Evolutionary conservation across 2,113 vertebrate genomes (phyloP), one percentile per base, ranked within the genome.

Genomic region (Microcebus griseorufus): DNA sequence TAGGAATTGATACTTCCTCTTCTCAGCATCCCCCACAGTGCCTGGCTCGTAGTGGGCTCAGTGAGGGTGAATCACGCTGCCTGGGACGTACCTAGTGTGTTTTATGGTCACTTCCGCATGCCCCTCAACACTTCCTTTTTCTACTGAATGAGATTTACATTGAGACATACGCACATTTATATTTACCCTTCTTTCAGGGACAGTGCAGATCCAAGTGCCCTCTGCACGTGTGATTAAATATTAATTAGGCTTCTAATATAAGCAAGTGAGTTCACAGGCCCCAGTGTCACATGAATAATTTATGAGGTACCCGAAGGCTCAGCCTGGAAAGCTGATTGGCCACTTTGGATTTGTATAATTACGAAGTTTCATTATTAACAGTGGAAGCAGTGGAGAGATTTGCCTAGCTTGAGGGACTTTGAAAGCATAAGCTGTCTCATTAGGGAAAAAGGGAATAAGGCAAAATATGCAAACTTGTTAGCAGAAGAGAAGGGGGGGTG

Each of bases 301-400:
- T 98, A 99, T 98, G 98, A 98, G 98, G 98, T 99, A 99, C 99
- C 99, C 98, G 88, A 99, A 99, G 99, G 99, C 99, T 98, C 98
- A 98, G 98, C 98, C 98, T 0, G 97, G 98, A 98, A 98, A 98
- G 98, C 99, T 99, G 98, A 99, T 99, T 99, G 99, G 99, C 99
- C 99, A 99, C 98, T 98, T 99, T 98, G 99, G 99, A 99, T 99
- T 99, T 99, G 98, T 99, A 99, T 99, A 99, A 99, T 99, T 99
- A 99, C 98, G 98, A 99, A 99, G 99, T 99, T 99, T 99, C 98
- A 99, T 99, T 99, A 99, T 99, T 99, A 99, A 98, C 99, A 98
- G 99, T 98, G 98, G 98, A 99, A 98, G 98, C 97, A 95, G 98
- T 98, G 92, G 97, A 98, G 98, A 99, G 98, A 98, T 99, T 98